Base-by-base conservation (phyloP, 1,140 invertebrate genomes). In the Monochamus saltuarius region DNA sequence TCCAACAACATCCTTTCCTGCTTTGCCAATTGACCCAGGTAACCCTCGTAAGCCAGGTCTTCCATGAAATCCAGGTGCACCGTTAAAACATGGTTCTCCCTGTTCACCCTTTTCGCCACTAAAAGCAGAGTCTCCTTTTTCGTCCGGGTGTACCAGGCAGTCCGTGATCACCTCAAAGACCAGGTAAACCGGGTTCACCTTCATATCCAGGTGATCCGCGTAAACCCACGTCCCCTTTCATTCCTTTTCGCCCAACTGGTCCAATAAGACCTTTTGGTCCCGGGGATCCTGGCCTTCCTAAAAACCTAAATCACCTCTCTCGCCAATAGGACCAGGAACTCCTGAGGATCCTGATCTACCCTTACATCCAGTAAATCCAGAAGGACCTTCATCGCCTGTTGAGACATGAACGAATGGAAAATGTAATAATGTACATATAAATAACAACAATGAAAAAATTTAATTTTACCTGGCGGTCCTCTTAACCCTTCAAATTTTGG, bases 51-150 rank as follows among this genome's bases (percentile, higher is more conserved):
- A 35, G 37, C 72, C 73, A 14, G 68, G 66, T 17, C 40, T 19
- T 35, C 79, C 82, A 52, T 68, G 62, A 47, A 70, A 68, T n/a
- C 85, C 85, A 1, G 74, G 76, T 1, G 70, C 60, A 49, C 84
- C 84, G 0, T 68, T 54, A 34, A 70, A 66, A 14, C 86, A 87
- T 35, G 72, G 65, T 38, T 83, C 81, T n/a, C 89, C 89, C 8
- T 70, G 56, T n/a, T 83, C 80, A 58, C 89, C 89, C 75, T 89
- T 87, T 16, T 81, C 78, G 49, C 89, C 89, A 61, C 81, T 83
- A 54, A 82, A 83, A 1, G 85, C 84, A 81, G 78, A 74, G n/a
- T 77, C 66, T 53, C 87, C 87, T 56, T 75, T 77, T 35, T 68
- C 13, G 22, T n/a, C 84, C 84, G 56, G 79, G 73, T 17, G 70